Evolutionary conservation across 2,888 invertebrate genomes (phyloP).

Genomic region (Arenicola marina): DNA sequence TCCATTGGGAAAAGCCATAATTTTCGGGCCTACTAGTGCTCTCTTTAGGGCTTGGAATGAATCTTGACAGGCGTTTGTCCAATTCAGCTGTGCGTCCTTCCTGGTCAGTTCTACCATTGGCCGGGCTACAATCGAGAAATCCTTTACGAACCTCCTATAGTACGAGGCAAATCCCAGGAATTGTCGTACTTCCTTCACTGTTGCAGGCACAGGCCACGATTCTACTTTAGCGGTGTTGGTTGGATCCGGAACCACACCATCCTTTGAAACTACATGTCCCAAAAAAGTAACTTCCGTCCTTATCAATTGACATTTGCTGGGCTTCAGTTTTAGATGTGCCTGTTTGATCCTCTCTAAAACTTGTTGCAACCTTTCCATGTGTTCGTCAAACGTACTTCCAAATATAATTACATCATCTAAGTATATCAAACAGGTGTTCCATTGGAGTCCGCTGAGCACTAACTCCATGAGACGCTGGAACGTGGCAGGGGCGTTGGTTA

Average conservation of each 20-base stretch:
- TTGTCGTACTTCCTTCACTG: conserved; percentile 19
- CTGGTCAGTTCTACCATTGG: conserved; percentile 22
- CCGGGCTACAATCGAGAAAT: conserved; percentile 19
- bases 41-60: conserved; percentile 10
- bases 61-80: conserved; percentile 12
- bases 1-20: conserved; percentile 16
- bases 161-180: conserved; percentile 31
- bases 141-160: conserved; percentile 22
- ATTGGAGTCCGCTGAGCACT: conserved; percentile 1
- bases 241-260: not conserved
- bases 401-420: conserved; percentile 11
- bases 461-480: conserved; percentile 5
- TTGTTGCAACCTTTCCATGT: conserved; percentile 19
- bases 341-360: conserved; percentile 26
- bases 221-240: not conserved
- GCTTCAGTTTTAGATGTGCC: conserved; percentile 1
- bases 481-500: conserved; percentile 5
- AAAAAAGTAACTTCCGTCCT: conserved; percentile 21
- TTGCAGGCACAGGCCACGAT: conserved; percentile 4
- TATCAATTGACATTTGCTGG: conserved; percentile 29
- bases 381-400: conserved; percentile 15
- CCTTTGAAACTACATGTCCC: conserved; percentile 8
- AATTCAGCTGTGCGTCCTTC: conserved; percentile 16
- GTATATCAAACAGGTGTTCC: not conserved
- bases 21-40: conserved; percentile 10